Base-by-base conservation (phyloP, 2,888 invertebrate genomes). In the Exephanes ischioxanthus region DNA sequence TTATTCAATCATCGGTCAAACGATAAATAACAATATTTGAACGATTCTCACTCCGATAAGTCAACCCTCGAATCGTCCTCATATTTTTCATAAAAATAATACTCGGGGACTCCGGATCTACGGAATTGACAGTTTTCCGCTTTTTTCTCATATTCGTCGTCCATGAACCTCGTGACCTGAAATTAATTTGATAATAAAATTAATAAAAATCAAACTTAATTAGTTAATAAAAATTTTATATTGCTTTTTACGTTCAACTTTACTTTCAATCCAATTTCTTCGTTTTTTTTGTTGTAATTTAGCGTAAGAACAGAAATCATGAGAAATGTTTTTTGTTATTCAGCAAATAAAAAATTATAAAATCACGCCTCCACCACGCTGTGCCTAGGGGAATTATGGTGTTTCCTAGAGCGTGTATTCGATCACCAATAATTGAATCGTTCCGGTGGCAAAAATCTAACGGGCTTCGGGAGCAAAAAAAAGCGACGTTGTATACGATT, bases 341-440 rank as follows among this genome's bases (percentile, higher is more conserved):
- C 14, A 9, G 19, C 30, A 53, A 53, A n/a, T 51, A 51, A 7
- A 70, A 33, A 70, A 9, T 7, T 4, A 19, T 33, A 72, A 55
- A 72, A 72, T 16, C 22, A 26, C 16, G 9, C 16, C 16, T 19
- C 14, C 33, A 26, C 11, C 30, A n/a, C 48, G 19, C 61, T 63
- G 48, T 30, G n/a, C 26, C 4, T 26, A 3, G 22, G 58, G 11
- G 22, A 26, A 22, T 26, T 48, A 48, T 6, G 22, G 30, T 16
- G 61, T 30, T 30, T 30, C 19, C 30, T 26, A 9, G n/a, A 48
- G 61, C 75, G 63, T 63, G 45, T 75, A 75, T 75, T 63, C 33
- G n/a, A 75, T 75, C 61, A 75, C 26, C 61, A n/a, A 61, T 63
- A 63, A 75, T 75, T 45, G 61, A 75, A 75, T 61, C 75, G 33